Base-by-base conservation (phyloP, 2,888 invertebrate genomes). In the Rhagophthalmus giganteus region DNA sequence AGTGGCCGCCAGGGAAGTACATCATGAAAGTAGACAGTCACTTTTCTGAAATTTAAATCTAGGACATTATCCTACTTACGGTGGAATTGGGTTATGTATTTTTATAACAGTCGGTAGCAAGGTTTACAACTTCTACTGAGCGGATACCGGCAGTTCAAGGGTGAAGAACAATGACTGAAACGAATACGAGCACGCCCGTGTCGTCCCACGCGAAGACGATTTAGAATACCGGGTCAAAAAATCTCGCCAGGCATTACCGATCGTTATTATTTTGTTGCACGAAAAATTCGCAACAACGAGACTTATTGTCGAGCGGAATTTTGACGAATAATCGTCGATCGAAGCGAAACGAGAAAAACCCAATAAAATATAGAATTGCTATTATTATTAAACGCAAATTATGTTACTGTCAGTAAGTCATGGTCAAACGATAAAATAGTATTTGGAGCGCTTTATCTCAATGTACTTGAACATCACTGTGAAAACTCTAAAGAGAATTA, bases 21-120 rank as follows among this genome's bases (percentile, higher is more conserved):
- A 54, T 44, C 58, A 62, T 60, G 62, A 64, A 64, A 64, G 64
- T 62, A 60, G 64, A 63, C 62, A 64, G 61, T 63, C 62, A 64
- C 64, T 64, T 64, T 64, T 64, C 64, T 63, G 62, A 64, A 64
- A 63, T 64, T 63, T 57, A 58, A 61, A 62, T 61, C 62, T 62
- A 60, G 62, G 62, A 59, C 61, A 54, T 54, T 54, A 59, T 53
- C 59, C 59, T 61, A 61, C 60, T 62, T 59, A 53, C 59, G 50
- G 46, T 55, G 62, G 66, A 69, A 70, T 68, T 68, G 65, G 67
- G 67, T 68, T 67, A 66, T 59, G 58, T 62, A 60, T 67, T 66
- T 65, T 65, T 60, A 59, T 58, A 55, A 55, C 54, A 54, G 57
- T 45, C 55, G 34, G 54, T 57, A 58, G 58, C 55, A 54, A 52